These are phyloP conservation scores for Scolopax mira DNA, from an alignment of 2,113 vertebrate species.

Conservation along the genomic window DNA sequence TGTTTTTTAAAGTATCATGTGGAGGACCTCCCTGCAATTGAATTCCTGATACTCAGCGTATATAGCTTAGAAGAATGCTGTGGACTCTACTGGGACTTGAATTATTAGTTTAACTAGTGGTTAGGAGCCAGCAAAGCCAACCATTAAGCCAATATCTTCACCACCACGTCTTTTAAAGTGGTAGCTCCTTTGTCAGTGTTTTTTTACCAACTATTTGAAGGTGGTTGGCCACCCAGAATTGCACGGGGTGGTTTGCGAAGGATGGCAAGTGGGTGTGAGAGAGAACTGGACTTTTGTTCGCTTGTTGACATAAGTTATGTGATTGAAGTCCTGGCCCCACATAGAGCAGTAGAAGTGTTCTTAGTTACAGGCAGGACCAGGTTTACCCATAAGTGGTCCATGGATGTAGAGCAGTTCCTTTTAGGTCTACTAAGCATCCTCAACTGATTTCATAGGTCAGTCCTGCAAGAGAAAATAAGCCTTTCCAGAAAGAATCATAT, in stretches of 20 bases:
- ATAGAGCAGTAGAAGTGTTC: background rate
- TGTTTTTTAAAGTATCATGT: slow-evolving; percentile 31
- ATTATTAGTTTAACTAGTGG: slow-evolving; percentile 41
- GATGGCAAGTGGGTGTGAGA: background rate
- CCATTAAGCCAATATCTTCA: slow-evolving; percentile 24
- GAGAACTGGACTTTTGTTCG: background rate
- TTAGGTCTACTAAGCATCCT: background rate
- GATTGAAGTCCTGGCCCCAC: background rate
- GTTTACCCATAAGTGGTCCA: background rate
- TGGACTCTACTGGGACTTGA: slow-evolving; percentile 15
- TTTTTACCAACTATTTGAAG: slow-evolving; percentile 26
- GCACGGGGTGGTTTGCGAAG: background rate
- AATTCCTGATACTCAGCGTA: slow-evolving; percentile 14
- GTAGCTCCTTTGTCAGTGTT: slow-evolving; percentile 9
- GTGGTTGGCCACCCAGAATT: background rate
- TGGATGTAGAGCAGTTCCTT: background rate
- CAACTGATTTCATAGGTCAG: background rate
- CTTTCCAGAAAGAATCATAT: background rate
- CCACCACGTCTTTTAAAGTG: slow-evolving; percentile 34
- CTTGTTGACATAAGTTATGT: background rate
- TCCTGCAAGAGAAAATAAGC: background rate
- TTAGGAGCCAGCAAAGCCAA: slow-evolving; percentile 28
- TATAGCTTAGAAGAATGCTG: slow-evolving; percentile 31
- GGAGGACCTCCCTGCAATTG: slow-evolving; percentile 51
- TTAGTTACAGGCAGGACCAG: background rate